phyloP scores from a whole-genome alignment of 2,888 invertebrate genomes.

The Tetragonula carbonaria region DNA sequence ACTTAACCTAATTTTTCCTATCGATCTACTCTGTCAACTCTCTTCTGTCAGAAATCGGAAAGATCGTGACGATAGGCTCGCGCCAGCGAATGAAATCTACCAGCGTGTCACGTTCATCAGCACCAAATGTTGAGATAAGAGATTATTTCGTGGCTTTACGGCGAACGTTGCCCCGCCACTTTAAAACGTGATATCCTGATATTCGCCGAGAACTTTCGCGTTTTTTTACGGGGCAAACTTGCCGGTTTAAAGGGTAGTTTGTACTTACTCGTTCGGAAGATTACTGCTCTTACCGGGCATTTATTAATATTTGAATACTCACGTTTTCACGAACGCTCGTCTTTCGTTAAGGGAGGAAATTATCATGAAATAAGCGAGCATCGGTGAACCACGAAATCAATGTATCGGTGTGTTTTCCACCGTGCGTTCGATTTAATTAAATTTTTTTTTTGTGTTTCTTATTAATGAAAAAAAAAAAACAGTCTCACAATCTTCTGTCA shows the following conservation, averaged over 20 bases:
- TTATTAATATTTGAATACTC: too few relatives aligned
- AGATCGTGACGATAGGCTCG: constrained; percentile 23
- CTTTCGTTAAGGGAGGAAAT: too few relatives aligned
- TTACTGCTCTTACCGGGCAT: background rate
- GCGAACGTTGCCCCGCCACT: background rate
- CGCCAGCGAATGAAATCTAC: too few relatives aligned
- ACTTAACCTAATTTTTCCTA: too few relatives aligned
- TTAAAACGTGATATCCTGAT: background rate
- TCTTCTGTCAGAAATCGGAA: constrained; percentile 41
- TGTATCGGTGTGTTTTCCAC: too few relatives aligned
- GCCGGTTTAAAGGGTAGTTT: background rate
- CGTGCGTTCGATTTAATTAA: too few relatives aligned
- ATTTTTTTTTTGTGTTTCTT: too few relatives aligned
- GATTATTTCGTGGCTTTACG: constrained; percentile 9
- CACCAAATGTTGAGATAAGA: constrained; percentile 25
- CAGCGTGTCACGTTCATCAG: background rate
- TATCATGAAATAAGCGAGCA: background rate
- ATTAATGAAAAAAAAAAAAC: too few relatives aligned
- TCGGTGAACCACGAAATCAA: background rate
- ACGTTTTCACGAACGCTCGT: too few relatives aligned
- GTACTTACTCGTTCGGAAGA: too few relatives aligned
- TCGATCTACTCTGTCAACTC: constrained; percentile 42
- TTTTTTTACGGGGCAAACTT: background rate
- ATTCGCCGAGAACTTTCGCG: background rate
- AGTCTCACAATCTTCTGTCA: too few relatives aligned